Evolutionary conservation across 2,113 vertebrate species (phyloP).

Genomic region (Daphoenositta chrysoptera): DNA sequence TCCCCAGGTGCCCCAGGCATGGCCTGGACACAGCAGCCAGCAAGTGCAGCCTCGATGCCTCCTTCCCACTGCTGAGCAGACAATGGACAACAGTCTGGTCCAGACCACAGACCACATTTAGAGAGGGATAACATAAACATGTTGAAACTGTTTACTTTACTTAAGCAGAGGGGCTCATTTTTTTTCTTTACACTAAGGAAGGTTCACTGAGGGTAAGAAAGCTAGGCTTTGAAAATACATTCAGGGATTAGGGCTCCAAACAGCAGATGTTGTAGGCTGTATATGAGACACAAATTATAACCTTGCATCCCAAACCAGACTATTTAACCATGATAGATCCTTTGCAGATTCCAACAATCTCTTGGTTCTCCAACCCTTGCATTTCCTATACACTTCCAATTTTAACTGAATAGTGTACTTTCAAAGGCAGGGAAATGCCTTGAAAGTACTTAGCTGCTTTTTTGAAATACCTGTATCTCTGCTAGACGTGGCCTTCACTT

Average conservation of each 20-base stretch:
- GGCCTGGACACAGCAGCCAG: background rate
- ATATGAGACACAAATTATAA: background rate
- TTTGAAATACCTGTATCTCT: background rate
- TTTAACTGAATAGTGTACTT: background rate
- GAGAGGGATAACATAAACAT: background rate
- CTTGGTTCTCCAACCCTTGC: background rate
- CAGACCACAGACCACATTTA: background rate
- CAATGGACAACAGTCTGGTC: background rate
- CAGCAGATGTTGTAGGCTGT: background rate
- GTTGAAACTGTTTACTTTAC: background rate
- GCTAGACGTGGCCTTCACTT: background rate
- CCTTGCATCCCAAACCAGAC: background rate
- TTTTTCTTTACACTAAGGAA: background rate
- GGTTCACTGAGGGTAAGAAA: background rate
- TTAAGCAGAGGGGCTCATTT: background rate
- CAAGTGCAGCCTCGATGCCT: accelerated
- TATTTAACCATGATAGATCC: background rate
- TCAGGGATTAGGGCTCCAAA: background rate
- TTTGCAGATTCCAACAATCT: background rate
- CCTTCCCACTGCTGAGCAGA: accelerated
- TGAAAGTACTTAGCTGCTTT: background rate
- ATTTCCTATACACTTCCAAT: background rate
- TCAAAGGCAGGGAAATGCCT: background rate
- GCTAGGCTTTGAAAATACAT: background rate
- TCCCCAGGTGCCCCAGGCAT: background rate